phyloP scores from a whole-genome alignment of 2,797 vertebrate species.

The Schizopygopsis malacanthus region DNA sequence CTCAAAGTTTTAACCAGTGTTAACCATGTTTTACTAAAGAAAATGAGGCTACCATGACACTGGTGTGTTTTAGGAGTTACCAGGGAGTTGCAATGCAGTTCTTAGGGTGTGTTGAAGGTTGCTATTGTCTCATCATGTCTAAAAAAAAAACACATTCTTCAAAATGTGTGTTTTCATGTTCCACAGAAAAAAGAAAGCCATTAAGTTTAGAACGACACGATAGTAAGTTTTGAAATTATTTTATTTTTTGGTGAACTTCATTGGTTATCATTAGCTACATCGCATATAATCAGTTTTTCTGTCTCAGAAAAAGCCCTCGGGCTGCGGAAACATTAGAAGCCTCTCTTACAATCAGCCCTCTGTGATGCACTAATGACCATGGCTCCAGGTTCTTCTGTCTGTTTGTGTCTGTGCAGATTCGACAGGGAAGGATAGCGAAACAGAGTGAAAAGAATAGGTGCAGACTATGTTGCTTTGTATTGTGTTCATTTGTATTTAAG shows the following conservation, averaged over 20 bases:
- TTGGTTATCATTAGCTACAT: constrained; percentile 4
- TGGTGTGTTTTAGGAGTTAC: not conserved
- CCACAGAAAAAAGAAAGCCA: not conserved
- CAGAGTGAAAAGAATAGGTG: not conserved
- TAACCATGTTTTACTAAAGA: not conserved
- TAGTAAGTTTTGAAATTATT: not conserved
- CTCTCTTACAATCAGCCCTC: constrained; percentile 44
- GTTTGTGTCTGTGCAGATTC: constrained; percentile 1
- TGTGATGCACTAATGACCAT: constrained; percentile 40
- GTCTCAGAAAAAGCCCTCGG: constrained; percentile 35
- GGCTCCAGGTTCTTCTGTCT: constrained; percentile 21
- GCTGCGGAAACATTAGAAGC: constrained; percentile 35
- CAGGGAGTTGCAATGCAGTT: not conserved
- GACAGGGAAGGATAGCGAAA: not conserved
- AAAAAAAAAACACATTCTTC: not conserved
- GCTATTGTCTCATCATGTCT: not conserved
- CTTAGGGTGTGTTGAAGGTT: not conserved
- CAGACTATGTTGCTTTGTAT: not conserved
- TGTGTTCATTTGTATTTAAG: constrained; percentile 35
- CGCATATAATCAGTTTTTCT: not conserved
- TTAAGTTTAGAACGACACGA: not conserved
- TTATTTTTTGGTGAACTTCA: not conserved
- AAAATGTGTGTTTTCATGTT: not conserved
- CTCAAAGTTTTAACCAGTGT: too few species aligned
- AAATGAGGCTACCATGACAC: not conserved